Evolutionary conservation across 2,113 vertebrate species (phyloP), one percentile per base, ranked within the genome.

Genomic region (Hassar affinis): DNA sequence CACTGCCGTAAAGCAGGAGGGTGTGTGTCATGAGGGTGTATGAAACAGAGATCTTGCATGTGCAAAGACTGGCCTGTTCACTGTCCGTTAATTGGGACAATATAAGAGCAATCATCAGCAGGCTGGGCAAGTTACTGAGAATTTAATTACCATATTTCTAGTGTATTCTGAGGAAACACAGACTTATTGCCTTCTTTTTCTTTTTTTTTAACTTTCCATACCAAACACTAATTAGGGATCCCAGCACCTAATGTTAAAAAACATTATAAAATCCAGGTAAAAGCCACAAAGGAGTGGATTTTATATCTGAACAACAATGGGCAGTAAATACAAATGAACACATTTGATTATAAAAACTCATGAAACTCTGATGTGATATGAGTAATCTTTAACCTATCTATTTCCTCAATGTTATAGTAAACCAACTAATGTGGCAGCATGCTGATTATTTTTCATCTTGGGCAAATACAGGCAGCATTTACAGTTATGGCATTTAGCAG

Each of bases 1-100:
- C 90, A 93, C 90, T 79, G 87, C 56, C 86, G 86, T 93, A 92
- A 93, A 91, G 88, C 72, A 64, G 66, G 45, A 56, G 77, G 42
- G 54, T 3, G 35, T 47, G 76, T n/a, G n/a, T n/a, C 18, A 25
- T 59, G 33, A 47, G 66, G 11, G 27, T 33, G 81, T 25, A 38
- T 49, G 57, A 30, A 80, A 56, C 30, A 49, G 47, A 59, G 18
- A 64, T 66, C 38, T 56, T 20, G 38, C 7, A 45, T 82, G 49
- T 14, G 56, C 0, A 4, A 59, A 68, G 12, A 79, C 8, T 45
- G 77, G 38, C 25, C 25, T 47, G 35, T 74, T 27, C n/a, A 74
- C 9, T 27, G 47, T 17, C 76, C 30, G 25, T 78, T 59, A 78
- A 59, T 59, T 54, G 30, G 25, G 51, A 33, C 51, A 54, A 35